Evolutionary conservation across 64 coral and sea anemone species (phyloP).

Genomic region (Anthopleura sola): DNA sequence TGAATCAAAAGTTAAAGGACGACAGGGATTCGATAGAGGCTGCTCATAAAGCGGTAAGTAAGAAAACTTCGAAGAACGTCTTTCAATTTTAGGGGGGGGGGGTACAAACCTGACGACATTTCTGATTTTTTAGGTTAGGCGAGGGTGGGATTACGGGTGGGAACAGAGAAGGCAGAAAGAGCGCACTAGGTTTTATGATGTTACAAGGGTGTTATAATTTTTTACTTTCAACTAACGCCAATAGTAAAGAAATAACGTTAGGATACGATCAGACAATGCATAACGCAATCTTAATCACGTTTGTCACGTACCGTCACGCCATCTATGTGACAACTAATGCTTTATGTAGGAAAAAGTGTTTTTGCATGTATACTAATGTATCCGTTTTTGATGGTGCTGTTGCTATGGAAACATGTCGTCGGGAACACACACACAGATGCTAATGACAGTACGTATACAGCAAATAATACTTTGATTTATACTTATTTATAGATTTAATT

Average conservation of each 20-base stretch:
- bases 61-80: too few species aligned
- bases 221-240: not conserved
- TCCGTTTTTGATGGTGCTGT: conserved; percentile 17
- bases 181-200: not conserved
- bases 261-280: not conserved
- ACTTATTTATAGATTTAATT: not conserved
- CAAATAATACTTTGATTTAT: conserved; percentile 8
- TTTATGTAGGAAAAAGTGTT: not conserved
- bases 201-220: not conserved
- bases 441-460: conserved; percentile 72
- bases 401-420: conserved; percentile 26
- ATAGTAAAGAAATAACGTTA: not conserved
- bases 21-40: conserved; percentile 94
- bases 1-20: conserved; percentile 97
- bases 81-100: too few species aligned
- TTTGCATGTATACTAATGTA: conserved; percentile 15
- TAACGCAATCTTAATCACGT: conserved; percentile 15
- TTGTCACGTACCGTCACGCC: conserved; percentile 10
- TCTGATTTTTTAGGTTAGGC: not conserved
- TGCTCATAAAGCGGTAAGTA: conserved; percentile 94
- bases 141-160: not conserved
- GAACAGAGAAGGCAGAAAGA: not conserved
- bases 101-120: too few species aligned
- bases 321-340: conserved; percentile 20
- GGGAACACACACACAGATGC: conserved; percentile 51